Base-by-base conservation (phyloP, 2,797 vertebrate genomes). In the Galagoides demidoff region DNA sequence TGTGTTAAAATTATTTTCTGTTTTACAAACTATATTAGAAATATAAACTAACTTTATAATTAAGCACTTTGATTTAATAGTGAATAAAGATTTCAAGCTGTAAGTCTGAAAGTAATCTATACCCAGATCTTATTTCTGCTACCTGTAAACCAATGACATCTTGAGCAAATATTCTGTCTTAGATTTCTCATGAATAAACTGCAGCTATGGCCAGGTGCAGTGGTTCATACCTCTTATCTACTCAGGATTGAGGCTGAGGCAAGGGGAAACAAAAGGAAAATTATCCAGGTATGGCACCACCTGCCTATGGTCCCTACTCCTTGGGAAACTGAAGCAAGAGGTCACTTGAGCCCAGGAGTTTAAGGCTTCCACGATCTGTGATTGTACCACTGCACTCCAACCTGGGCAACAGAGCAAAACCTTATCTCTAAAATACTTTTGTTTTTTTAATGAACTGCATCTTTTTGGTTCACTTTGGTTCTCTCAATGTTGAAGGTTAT, bases 1-100 rank as follows among this genome's bases (percentile, higher is more conserved):
- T 93, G 2, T 84, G 90, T 16, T 90, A 88, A 96, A 93, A 39
- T 78, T 83, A 66, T 66, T 81, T 57, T 89, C 89, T 70, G 85
- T 82, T 95, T 96, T 93, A 64, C 85, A 96, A 92, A 76, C 11
- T 79, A 2, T 94, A 71, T 86, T 96, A 13, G 23, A 89, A 93
- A 89, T 45, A 71, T 73, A 93, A 87, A 93, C 12, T 73, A 10
- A 29, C 16, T 66, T 19, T 92, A 27, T 89, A 27, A 2, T 94
- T 91, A 93, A 81, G 31, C 92, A 81, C 23, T 82, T 94, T 7
- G 7, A 34, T 74, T 55, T 82, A 81, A 73, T 43, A 49, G 3
- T 74, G 29, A 84, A 94, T 94, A 34, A 94, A 81, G 16, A 22
- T 94, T 61, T 27, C 17, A 91, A 59, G 25, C 34, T 86, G 0